Evolutionary conservation across 2,888 invertebrate genomes (phyloP).

Genomic region (Conistra vaccinii): DNA sequence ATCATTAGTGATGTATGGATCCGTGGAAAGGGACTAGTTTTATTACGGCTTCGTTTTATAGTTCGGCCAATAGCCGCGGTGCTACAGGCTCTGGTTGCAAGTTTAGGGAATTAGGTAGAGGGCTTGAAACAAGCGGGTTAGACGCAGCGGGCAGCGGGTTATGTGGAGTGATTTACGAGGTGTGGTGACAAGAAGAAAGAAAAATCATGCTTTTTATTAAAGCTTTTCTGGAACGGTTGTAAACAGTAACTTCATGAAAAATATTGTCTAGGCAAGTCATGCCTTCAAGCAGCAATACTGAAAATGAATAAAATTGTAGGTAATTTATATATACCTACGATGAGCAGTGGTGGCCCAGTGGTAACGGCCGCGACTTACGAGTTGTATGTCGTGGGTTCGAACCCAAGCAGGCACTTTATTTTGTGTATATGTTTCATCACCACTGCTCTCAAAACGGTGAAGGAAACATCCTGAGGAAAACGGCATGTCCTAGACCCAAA

Average conservation of each 20-base stretch:
- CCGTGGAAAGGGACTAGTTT: slow-evolving; percentile 82
- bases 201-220: neutral
- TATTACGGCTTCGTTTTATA: slow-evolving; percentile 86
- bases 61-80: slow-evolving; percentile 81
- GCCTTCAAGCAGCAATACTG: neutral
- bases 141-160: slow-evolving; percentile 26
- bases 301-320: neutral
- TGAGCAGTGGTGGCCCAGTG: too few relatives aligned
- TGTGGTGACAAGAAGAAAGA: neutral
- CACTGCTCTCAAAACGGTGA: too few relatives aligned
- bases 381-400: too few relatives aligned
- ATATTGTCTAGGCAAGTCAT: neutral
- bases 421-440: too few relatives aligned
- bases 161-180: neutral
- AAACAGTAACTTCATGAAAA: neutral
- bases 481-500: too few relatives aligned
- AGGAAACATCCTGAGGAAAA: too few relatives aligned
- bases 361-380: too few relatives aligned
- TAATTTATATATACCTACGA: too few relatives aligned
- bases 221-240: neutral
- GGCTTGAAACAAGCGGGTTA: slow-evolving; percentile 66
- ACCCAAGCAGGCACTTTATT: too few relatives aligned
- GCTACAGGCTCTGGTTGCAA: slow-evolving; percentile 82
- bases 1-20: slow-evolving; percentile 88
- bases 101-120: slow-evolving; percentile 80